Evolutionary conservation across 2,797 vertebrate genomes (phyloP), one percentile per base, ranked within the genome.

Genomic region (Parauchenoglanis punctatus): DNA sequence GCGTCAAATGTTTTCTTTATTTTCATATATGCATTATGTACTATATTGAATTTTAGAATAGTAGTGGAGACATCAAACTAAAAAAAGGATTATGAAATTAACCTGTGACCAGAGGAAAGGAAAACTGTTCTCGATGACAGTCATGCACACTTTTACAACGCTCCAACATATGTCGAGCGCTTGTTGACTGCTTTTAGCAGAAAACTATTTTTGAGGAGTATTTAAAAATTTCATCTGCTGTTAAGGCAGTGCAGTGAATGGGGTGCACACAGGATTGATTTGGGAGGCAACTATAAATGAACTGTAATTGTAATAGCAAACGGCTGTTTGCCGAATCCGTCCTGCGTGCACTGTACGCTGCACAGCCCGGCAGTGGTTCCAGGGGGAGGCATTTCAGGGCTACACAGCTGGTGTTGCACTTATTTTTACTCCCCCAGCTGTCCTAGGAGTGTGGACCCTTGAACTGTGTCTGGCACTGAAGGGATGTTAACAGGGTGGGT

Each of bases 391-490:
- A 87, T 91, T 90, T 90, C 68, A 86, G 67, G 44, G 72, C 73
- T 81, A 85, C 85, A 89, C 93, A 92, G 92, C 90, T 91, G 91
- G 90, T 82, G 84, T 85, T 61, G 85, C 87, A 88, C 90, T 93
- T 94, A 94, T 95, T 95, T 95, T 92, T 93, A 93, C 92, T 91
- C 78, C 89, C 89, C 91, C 95, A 95, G 95, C 94, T 95, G 95
- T 95, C 89, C 70, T 49, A 58, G 54, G 86, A 85, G 52, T 61
- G 84, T 65, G 72, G 85, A 85, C 82, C 84, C 85, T 85, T 85
- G 78, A 88, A 81, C 72, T 73, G 54, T 81, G 81, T 88, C 84
- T 90, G 87, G 86, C 68, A 82, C 86, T 85, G 80, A 76, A 73
- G 54, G 75, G 84, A 84, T 67, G 46, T 83, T 68, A 76, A 35